These are phyloP conservation scores for Syrmaticus mikado DNA, from an alignment of 2,113 vertebrate species.

Conservation along the genomic window DNA sequence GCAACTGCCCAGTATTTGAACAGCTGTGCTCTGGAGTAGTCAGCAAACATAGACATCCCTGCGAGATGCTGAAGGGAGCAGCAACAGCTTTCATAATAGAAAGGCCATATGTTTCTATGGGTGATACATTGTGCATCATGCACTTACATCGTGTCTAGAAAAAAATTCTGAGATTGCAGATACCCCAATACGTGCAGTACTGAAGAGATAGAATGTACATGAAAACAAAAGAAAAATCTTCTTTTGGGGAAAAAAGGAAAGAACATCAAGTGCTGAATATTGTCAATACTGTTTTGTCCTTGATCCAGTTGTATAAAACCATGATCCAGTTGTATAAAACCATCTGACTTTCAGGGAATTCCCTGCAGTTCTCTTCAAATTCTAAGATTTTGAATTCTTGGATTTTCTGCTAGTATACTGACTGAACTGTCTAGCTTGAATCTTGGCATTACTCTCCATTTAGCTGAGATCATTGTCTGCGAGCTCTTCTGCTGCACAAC, in stretches of 20 bases:
- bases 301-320: not conserved
- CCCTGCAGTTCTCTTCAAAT: not conserved
- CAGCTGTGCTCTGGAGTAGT: not conserved
- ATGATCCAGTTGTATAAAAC: not conserved
- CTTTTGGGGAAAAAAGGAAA: rapidly evolving
- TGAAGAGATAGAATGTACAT: not conserved
- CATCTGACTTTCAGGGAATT: not conserved
- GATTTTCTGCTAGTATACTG: not conserved
- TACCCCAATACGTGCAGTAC: not conserved
- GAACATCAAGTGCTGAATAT: not conserved
- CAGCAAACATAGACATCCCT: not conserved
- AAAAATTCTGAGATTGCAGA: not conserved
- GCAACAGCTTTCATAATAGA: not conserved
- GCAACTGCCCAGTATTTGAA: not conserved
- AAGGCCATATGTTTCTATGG: slow-evolving; percentile 2
- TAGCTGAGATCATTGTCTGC: not conserved
- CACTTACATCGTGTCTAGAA: not conserved
- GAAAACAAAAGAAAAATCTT: not conserved
- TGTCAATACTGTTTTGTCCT: not conserved
- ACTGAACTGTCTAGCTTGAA: not conserved
- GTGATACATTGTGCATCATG: not conserved
- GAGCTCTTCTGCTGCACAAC: not conserved
- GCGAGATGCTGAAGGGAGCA: slow-evolving; percentile 2
- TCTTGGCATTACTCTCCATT: slow-evolving; percentile 2
- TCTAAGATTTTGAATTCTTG: not conserved